These are phyloP conservation scores for Typhlichthys subterraneus DNA, from an alignment of 2,797 vertebrate species.

Conservation along the genomic window DNA sequence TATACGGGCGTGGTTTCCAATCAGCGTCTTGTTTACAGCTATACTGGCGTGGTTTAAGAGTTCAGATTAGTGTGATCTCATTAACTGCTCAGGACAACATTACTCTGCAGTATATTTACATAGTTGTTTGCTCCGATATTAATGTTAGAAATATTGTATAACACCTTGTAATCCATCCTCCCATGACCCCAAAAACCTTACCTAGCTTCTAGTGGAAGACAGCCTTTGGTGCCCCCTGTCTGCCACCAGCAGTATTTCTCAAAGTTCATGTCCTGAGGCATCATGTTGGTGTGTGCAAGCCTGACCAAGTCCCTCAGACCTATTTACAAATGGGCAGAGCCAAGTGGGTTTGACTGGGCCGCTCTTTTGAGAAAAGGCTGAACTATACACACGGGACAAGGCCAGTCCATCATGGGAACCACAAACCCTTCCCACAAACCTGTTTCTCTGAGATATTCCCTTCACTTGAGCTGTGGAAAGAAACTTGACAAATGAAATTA, in stretches of 20 bases:
- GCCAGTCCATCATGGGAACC: constrained; percentile 29
- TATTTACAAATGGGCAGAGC: constrained; percentile 57
- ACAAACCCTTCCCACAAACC: constrained; percentile 24
- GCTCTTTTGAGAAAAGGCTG: constrained; percentile 22
- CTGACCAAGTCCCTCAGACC: constrained; percentile 29
- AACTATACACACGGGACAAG: constrained; percentile 33
- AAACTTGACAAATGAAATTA: constrained; percentile 21
- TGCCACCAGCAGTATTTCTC: constrained; percentile 18
- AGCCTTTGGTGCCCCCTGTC: constrained; percentile 63
- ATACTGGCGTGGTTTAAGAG: too few species aligned
- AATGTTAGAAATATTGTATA: too few species aligned
- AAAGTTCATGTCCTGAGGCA: constrained; percentile 16
- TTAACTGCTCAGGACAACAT: too few species aligned
- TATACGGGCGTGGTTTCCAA: too few species aligned
- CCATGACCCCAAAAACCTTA: constrained; percentile 43
- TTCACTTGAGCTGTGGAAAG: constrained; percentile 32
- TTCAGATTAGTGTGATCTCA: too few species aligned
- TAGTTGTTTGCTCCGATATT: too few species aligned
- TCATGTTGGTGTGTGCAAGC: constrained; percentile 33
- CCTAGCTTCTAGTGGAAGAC: constrained; percentile 27
- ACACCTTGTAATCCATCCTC: constrained; percentile 24
- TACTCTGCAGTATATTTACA: too few species aligned
- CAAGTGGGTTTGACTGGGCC: constrained; percentile 42
- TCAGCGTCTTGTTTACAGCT: too few species aligned
- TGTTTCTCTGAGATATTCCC: constrained; percentile 33